Percentiles rank a stretch among this genome's conserved stretches.
Conservation (phyloP, 2,888 invertebrate genomes). For the Pachymerium ferrugineum region DNA sequence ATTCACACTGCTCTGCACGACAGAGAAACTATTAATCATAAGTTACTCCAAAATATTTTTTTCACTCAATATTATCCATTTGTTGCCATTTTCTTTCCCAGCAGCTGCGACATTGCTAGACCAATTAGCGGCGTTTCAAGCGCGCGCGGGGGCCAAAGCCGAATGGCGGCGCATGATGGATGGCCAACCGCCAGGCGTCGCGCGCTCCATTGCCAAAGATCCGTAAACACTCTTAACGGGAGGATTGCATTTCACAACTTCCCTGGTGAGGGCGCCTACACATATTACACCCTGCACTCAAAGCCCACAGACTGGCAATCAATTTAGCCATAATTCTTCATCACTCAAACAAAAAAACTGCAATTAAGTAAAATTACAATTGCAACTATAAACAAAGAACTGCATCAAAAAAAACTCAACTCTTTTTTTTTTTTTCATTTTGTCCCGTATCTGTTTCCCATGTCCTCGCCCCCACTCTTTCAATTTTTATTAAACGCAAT, state of each 20-base stretch:
- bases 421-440: too few species aligned
- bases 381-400: neutral
- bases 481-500: neutral
- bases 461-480: too few species aligned
- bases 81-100: slow-evolving; percentile 6
- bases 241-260: slow-evolving; percentile 15
- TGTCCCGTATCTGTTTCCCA: too few species aligned
- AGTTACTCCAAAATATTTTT: neutral
- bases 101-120: neutral
- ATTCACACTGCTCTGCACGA: neutral
- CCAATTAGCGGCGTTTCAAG: slow-evolving; percentile 17
- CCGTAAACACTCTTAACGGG: slow-evolving; percentile 9
- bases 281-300: slow-evolving; percentile 10
- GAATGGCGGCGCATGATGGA: neutral
- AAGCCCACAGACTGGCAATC: neutral
- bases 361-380: slow-evolving; percentile 12
- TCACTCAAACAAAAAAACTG: neutral
- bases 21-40: neutral
- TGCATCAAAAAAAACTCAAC: neutral
- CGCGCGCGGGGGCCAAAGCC: slow-evolving; percentile 10
- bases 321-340: slow-evolving; percentile 6
- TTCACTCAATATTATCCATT: neutral
- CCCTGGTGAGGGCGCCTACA: slow-evolving; percentile 3
- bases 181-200: slow-evolving; percentile 15
- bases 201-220: slow-evolving; percentile 3